A percentile compares a stretch with the other conserved stretches of the same genome.
Evolutionary conservation across 2,888 invertebrate species (phyloP).

Genomic region (Lithophane socia): DNA sequence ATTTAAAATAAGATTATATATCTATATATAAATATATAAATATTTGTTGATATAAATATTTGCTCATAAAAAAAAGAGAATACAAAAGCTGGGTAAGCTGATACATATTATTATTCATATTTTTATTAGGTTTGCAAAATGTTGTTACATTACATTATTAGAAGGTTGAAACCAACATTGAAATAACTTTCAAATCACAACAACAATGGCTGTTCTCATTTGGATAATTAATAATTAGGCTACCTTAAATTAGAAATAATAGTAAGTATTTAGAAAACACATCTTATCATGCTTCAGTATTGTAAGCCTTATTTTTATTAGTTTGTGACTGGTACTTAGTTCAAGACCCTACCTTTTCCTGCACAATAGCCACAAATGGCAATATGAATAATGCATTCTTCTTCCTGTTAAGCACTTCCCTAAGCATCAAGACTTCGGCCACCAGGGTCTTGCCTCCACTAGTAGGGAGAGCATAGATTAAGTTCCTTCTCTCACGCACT

Average conservation of each 20-base stretch:
- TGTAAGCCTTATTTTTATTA: not conserved
- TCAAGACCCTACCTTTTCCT: slow-evolving; percentile 95
- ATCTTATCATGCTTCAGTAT: too few relatives aligned
- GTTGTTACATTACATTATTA: not conserved
- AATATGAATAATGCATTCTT: slow-evolving; percentile 97
- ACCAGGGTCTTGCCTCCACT: slow-evolving; percentile 99
- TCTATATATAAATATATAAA: too few relatives aligned
- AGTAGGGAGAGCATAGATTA: slow-evolving; percentile 98
- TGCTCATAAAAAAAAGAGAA: not conserved
- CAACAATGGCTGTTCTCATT: not conserved
- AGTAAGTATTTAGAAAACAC: too few relatives aligned
- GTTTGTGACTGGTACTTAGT: not conserved
- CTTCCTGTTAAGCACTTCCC: slow-evolving; percentile 95
- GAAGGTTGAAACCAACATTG: not conserved
- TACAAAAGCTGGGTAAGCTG: not conserved
- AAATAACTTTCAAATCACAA: not conserved
- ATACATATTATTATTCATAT: not conserved
- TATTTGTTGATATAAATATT: too few relatives aligned
- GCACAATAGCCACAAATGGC: slow-evolving; percentile 98
- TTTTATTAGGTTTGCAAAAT: too few relatives aligned
- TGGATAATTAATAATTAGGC: not conserved
- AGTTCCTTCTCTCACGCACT: slow-evolving; percentile 93
- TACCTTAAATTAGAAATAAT: too few relatives aligned
- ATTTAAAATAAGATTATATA: not conserved
- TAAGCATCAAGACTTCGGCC: slow-evolving; percentile 97